These are phyloP conservation scores for Drosophila lowei DNA, from an alignment of 1,140 invertebrate genomes.

Conservation along the genomic window DNA sequence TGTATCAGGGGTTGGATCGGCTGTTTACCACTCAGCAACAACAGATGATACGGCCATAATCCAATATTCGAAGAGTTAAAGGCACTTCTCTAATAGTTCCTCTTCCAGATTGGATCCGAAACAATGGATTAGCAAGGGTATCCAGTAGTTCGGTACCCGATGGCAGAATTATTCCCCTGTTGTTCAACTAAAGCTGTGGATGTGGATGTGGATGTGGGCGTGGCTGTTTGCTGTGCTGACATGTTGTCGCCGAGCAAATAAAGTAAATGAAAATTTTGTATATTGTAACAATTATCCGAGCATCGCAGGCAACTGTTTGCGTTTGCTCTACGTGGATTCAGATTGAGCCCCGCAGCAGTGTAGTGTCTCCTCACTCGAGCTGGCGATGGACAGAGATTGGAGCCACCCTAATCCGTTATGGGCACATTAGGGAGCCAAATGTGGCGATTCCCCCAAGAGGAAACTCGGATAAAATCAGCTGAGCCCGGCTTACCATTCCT, in stretches of 20 bases:
- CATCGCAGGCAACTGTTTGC: conserved; percentile 41
- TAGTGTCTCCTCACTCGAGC: too few relatives aligned
- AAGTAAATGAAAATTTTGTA: conserved; percentile 71
- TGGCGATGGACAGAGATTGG: too few relatives aligned
- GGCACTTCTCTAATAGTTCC: too few relatives aligned
- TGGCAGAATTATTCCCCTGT: conserved; percentile 10
- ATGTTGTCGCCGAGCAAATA: conserved; percentile 59
- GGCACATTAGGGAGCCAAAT: conserved; percentile 25
- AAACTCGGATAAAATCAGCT: conserved; percentile 23
- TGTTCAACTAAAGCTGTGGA: not conserved
- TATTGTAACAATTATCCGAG: conserved; percentile 74
- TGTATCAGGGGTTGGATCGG: too few relatives aligned
- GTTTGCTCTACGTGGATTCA: not conserved
- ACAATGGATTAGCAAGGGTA: too few relatives aligned
- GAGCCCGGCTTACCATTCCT: not conserved
- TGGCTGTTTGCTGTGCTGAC: conserved; percentile 44
- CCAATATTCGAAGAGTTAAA: too few relatives aligned
- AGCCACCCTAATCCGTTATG: conserved; percentile 31
- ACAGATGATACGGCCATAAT: too few relatives aligned
- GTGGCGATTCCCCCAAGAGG: conserved; percentile 4
- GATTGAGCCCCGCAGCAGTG: not conserved
- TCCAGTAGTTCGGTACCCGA: not conserved
- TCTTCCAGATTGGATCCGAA: too few relatives aligned
- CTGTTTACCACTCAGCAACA: too few relatives aligned
- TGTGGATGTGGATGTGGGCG: conserved; percentile 22